Evolutionary conservation across 2,113 vertebrate species (phyloP).

Genomic region (Megaptera novaeangliae): DNA sequence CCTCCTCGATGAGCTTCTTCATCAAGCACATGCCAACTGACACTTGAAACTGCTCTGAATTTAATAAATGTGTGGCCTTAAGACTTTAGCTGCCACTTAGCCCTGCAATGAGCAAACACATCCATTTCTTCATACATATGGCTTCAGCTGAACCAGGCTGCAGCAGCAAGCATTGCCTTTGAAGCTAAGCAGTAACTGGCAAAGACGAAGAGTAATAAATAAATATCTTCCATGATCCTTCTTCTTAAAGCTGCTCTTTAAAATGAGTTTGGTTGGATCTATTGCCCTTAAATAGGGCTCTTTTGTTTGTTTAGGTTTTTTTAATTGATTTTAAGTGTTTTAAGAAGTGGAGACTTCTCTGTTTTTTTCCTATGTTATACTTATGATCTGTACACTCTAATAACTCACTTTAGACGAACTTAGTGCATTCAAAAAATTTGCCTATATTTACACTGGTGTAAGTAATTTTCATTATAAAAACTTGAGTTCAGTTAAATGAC

Average conservation of each 20-base stretch:
- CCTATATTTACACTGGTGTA: neutral
- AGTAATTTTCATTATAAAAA: neutral
- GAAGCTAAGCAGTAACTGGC: neutral
- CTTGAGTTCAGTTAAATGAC: neutral
- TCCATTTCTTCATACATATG: neutral
- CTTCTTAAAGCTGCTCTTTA: constrained; percentile 3
- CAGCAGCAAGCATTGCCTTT: constrained; percentile 25
- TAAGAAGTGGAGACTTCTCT: neutral
- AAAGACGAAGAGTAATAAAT: neutral
- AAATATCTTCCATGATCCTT: neutral
- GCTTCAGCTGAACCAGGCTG: constrained; percentile 21
- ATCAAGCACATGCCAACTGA: neutral
- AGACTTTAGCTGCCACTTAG: constrained; percentile 42
- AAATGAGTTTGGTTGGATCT: neutral
- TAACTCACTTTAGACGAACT: neutral
- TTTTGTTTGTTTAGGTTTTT: neutral
- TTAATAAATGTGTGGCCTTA: constrained; percentile 4
- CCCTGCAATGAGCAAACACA: neutral
- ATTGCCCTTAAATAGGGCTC: neutral
- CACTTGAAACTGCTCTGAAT: constrained; percentile 44
- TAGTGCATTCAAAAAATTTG: neutral
- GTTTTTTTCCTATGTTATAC: neutral
- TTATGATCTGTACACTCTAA: neutral
- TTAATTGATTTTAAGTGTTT: neutral
- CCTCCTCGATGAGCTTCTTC: constrained; percentile 24